Evolutionary conservation across 2,797 vertebrate genomes (phyloP), one percentile per base, ranked within the genome.

Genomic region (Crotalus adamanteus): DNA sequence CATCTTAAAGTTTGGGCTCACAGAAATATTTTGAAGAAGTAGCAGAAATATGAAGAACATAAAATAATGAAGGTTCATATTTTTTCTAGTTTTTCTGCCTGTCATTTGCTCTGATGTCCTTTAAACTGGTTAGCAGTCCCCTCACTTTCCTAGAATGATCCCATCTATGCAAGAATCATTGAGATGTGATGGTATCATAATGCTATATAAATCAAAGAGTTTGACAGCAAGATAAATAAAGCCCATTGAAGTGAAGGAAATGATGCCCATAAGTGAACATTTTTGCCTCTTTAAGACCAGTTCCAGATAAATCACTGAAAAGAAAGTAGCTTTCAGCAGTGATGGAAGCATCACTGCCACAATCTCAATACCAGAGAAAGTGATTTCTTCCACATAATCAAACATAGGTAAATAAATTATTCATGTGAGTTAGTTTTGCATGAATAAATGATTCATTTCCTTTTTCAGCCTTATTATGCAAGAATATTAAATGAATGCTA

Each of bases 391-490:
- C 92, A 94, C 97, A 97, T 95, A 96, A 97, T 94, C 95, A 96
- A 95, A 97, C 97, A 37, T 94, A 95, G 94, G 94, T 95, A 97
- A 97, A 97, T 97, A 97, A 97, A 97, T 97, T 97, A 97, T 98
- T 97, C 96, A 97, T 96, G 93, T 0, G 28, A 93, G 94, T 95
- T 97, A 94, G 95, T 96, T 97, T 97, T 97, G 95, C 96, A 97
- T 97, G 95, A 97, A 97, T 98, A 97, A 97, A 96, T 97, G 91
- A 97, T 97, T 97, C 95, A 95, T 94, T 95, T 94, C 94, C 95
- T 94, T 94, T 94, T 92, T 87, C 2, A 93, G 93, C 94, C 95
- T 95, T 95, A 94, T 94, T 96, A 96, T 94, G 93, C 95, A 95
- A 97, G 90, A 97, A 96, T 96, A 94, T 73, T 95, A 96, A 97